A percentile compares a stretch with the other conserved stretches of the same genome.
Conservation (phyloP, 1,140 invertebrate species). For the Drosophila tsacasi region DNA sequence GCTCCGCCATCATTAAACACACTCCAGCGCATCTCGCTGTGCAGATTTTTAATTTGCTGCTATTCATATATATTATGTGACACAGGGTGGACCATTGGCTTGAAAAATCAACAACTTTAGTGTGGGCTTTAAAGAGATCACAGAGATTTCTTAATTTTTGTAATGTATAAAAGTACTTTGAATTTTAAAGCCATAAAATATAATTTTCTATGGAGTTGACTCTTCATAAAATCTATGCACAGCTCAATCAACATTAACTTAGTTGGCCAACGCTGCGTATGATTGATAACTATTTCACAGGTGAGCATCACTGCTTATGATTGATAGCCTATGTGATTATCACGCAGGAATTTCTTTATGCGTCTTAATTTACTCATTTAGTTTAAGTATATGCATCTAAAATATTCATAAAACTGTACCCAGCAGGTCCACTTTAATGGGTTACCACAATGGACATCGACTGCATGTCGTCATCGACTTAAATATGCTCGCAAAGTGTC, state of each 20-base stretch:
- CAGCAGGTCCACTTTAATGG: constrained; percentile 15
- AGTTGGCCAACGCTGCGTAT: constrained; percentile 1
- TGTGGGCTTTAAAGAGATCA: neutral
- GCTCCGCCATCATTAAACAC: constrained; percentile 45
- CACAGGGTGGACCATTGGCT: constrained; percentile 12
- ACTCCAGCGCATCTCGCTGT: constrained; percentile 32
- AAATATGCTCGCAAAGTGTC: constrained; percentile 16
- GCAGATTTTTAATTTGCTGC: constrained; percentile 44
- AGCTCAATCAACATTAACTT: constrained; percentile 6
- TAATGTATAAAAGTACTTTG: neutral
- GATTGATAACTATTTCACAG: constrained; percentile 9
- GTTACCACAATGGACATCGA: neutral
- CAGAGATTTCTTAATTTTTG: neutral
- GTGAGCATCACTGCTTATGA: constrained; percentile 3
- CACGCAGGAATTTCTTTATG: neutral
- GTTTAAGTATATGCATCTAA: neutral
- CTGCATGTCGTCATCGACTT: constrained; percentile 38
- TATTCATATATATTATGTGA: constrained; percentile 24
- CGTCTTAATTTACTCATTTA: neutral
- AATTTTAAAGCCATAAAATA: neutral
- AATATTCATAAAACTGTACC: neutral
- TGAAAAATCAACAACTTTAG: neutral
- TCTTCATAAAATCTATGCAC: neutral
- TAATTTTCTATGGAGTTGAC: neutral
- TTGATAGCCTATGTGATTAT: neutral